phyloP scores from a whole-genome alignment of 2,888 invertebrate species.

The Sepiola atlantica region DNA sequence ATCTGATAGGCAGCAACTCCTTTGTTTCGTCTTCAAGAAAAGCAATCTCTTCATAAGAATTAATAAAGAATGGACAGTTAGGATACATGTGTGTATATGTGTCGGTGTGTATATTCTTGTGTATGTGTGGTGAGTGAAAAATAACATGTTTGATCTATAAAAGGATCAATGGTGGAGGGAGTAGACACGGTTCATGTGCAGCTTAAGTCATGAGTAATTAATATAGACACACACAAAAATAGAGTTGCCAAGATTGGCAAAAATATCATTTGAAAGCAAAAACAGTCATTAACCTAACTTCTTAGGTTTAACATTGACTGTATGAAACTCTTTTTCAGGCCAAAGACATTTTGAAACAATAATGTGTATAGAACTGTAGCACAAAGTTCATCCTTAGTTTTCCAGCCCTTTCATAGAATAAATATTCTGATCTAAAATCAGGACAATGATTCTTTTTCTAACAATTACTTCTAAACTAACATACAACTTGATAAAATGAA shows the following conservation, averaged over 20 bases:
- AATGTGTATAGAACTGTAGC: neutral
- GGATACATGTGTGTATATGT: neutral
- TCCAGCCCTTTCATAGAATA: neutral
- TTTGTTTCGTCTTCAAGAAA: constrained; percentile 32
- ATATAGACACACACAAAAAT: neutral
- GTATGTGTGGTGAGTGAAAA: neutral
- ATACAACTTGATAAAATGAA: too few species aligned
- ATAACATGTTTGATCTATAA: neutral
- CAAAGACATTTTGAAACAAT: neutral
- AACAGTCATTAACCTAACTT: constrained; percentile 6
- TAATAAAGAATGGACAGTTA: constrained; percentile 32
- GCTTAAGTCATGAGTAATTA: neutral
- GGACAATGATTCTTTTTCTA: neutral
- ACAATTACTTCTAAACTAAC: too few species aligned
- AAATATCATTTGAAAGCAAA: neutral
- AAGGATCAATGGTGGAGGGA: neutral
- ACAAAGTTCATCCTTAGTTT: neutral
- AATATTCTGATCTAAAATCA: neutral
- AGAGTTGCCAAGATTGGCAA: neutral
- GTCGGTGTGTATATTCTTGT: too few species aligned
- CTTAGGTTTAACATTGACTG: neutral
- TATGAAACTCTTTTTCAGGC: neutral
- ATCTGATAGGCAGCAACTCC: neutral
- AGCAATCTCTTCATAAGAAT: neutral
- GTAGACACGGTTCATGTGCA: neutral